A percentile compares a stretch with the other conserved stretches of the same genome.
Conservation (phyloP, 2,888 invertebrate species). For the Oxyscelio sp. region DNA sequence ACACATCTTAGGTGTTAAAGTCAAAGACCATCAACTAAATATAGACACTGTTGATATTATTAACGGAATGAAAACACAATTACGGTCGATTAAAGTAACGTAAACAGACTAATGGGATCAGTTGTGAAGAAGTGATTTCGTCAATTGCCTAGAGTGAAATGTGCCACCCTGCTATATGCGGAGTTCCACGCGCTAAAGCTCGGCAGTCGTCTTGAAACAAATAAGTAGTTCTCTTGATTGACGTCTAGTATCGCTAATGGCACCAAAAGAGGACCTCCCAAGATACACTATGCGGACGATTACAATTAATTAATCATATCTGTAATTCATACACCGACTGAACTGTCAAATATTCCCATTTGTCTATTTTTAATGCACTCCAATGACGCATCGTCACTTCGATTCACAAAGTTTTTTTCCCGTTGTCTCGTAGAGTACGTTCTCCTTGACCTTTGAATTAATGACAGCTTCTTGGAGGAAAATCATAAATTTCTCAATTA, state of each 20-base stretch:
- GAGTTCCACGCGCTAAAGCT: conserved; percentile 36
- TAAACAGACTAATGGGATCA: conserved; percentile 55
- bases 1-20: not conserved
- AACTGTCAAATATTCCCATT: not conserved
- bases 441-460: not conserved
- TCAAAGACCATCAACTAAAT: not conserved
- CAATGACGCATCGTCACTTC: not conserved
- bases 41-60: conserved; percentile 34
- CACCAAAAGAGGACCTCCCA: conserved; percentile 39
- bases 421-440: not conserved
- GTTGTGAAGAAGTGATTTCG: conserved; percentile 60
- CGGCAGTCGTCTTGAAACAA: conserved; percentile 15
- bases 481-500: too few species aligned
- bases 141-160: conserved; percentile 67
- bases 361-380: conserved; percentile 15
- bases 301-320: conserved; percentile 38
- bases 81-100: conserved; percentile 49
- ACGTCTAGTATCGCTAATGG: conserved; percentile 42
- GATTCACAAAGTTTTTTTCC: conserved; percentile 14
- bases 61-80: conserved; percentile 47
- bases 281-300: not conserved
- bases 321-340: too few species aligned
- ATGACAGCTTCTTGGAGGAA: too few species aligned
- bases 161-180: conserved; percentile 40
- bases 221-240: conserved; percentile 47